phyloP scores from a whole-genome alignment of 2,113 vertebrate species.

The Eurypyga helias region DNA sequence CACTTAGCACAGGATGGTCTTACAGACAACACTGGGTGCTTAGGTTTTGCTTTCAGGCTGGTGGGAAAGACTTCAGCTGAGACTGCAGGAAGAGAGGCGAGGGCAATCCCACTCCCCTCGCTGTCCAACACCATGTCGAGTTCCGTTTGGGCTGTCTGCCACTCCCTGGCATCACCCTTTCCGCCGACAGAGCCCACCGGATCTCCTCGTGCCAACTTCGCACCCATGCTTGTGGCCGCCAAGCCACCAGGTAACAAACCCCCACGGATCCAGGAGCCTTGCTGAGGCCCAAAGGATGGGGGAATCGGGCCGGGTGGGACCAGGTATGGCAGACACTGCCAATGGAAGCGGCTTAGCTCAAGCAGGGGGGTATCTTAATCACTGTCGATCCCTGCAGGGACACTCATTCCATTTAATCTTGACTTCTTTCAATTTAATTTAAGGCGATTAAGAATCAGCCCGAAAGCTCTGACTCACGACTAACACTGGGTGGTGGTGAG shows the following conservation, averaged over 20 bases:
- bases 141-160: not conserved
- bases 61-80: not conserved
- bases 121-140: not conserved
- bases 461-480: not conserved
- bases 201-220: not conserved
- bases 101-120: not conserved
- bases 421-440: not conserved
- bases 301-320: not conserved
- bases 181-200: not conserved
- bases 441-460: not conserved
- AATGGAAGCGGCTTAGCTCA: not conserved
- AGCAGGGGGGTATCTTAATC: not conserved
- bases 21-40: not conserved
- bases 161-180: not conserved
- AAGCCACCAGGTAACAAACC: not conserved
- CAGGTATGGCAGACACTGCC: not conserved
- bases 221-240: not conserved
- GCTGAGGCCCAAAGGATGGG: not conserved
- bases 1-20: not conserved
- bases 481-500: not conserved
- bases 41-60: not conserved
- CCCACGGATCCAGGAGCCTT: not conserved
- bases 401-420: not conserved
- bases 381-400: not conserved
- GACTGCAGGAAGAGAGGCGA: not conserved